Evolutionary conservation across 1,140 invertebrate species (phyloP).

Genomic region (Sinella curviseta): DNA sequence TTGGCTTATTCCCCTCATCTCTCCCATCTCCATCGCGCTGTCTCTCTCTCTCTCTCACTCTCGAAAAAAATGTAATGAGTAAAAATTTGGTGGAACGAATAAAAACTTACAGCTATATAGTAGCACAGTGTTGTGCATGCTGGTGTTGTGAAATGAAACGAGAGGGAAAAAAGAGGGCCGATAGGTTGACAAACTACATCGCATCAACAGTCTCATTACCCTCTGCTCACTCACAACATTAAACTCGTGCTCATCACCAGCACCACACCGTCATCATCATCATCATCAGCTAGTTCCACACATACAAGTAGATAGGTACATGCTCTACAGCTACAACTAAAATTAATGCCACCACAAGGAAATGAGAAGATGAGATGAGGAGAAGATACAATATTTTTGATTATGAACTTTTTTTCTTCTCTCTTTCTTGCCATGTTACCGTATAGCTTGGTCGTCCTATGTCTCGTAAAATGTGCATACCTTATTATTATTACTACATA

Average conservation of each 20-base stretch:
- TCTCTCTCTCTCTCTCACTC: neutral
- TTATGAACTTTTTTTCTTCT: neutral
- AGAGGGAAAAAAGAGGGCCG: slow-evolving; percentile 10
- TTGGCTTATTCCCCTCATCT: neutral
- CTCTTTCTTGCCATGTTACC: too few relatives aligned
- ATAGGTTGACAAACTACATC: slow-evolving; percentile 25
- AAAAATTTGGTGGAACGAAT: slow-evolving; percentile 17
- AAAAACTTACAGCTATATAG: neutral
- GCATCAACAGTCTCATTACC: slow-evolving; percentile 9
- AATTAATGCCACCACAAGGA: neutral
- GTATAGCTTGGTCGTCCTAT: too few relatives aligned
- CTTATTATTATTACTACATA: too few relatives aligned
- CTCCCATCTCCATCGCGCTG: too few relatives aligned
- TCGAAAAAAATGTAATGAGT: neutral
- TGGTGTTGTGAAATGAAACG: too few relatives aligned
- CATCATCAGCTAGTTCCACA: neutral
- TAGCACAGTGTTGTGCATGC: neutral
- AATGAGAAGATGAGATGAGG: neutral
- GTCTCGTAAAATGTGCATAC: too few relatives aligned
- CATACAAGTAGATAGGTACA: neutral
- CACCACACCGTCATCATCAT: neutral
- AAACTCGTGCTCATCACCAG: neutral
- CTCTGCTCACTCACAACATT: slow-evolving; percentile 16
- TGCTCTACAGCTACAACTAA: neutral
- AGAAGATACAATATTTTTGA: neutral